phyloP scores from a whole-genome alignment of 2,113 vertebrate species.

The Xyliphius kryptos region DNA sequence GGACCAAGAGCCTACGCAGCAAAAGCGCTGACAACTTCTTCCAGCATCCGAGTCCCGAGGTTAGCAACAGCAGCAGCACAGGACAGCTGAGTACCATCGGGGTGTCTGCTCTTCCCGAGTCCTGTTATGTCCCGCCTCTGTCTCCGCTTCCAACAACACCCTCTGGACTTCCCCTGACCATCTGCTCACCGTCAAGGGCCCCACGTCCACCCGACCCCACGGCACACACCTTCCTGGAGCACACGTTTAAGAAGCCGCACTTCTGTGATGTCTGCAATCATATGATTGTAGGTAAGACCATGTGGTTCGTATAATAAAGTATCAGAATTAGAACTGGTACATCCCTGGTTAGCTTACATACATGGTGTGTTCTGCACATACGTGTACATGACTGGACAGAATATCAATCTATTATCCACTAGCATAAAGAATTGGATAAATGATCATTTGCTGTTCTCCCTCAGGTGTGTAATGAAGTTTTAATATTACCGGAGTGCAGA shows the following conservation, averaged over 20 bases:
- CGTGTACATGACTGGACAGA: too few species aligned
- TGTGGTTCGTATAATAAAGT: not conserved
- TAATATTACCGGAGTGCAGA: too few species aligned
- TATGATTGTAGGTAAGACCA: constrained; percentile 95
- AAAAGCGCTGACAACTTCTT: constrained; percentile 99
- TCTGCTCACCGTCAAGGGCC: constrained; percentile 73
- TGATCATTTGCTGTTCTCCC: too few species aligned
- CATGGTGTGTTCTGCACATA: too few species aligned
- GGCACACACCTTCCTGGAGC: constrained; percentile 87
- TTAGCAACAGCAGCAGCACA: constrained; percentile 76
- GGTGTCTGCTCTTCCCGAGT: constrained; percentile 46
- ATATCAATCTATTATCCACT: too few species aligned
- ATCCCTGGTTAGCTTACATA: too few species aligned
- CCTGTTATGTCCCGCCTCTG: constrained; percentile 29
- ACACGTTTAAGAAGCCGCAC: constrained; percentile 97
- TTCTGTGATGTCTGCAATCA: constrained; percentile 98
- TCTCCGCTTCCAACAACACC: constrained; percentile 49
- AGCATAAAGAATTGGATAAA: too few species aligned
- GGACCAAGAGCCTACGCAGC: constrained; percentile 93
- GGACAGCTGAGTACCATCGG: constrained; percentile 68
- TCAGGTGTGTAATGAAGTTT: too few species aligned
- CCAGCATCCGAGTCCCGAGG: constrained; percentile 72
- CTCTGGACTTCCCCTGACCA: constrained; percentile 33
- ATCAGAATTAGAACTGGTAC: not conserved
- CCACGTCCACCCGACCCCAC: constrained; percentile 68